phyloP scores from a whole-genome alignment of 2,113 vertebrate species.

The Nanorana parkeri region DNA sequence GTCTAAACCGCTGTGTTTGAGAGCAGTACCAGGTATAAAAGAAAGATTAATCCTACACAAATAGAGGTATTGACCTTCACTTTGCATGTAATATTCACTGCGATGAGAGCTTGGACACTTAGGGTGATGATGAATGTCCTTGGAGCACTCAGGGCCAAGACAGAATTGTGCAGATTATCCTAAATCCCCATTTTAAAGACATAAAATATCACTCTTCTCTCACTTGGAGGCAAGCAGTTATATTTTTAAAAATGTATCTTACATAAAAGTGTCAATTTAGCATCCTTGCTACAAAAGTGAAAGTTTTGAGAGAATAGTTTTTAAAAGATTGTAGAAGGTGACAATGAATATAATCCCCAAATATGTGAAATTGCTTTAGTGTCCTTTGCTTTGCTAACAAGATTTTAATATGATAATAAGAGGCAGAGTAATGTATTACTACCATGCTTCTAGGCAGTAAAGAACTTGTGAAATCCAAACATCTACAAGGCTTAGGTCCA shows the following conservation, averaged over 20 bases:
- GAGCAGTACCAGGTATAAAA: slow-evolving; percentile 25
- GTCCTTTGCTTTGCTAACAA: neutral
- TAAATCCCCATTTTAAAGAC: slow-evolving; percentile 11
- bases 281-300: neutral
- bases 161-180: slow-evolving; percentile 14
- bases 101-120: slow-evolving; percentile 14
- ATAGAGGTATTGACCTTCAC: slow-evolving; percentile 44
- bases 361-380: neutral
- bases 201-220: slow-evolving; percentile 6
- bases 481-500: too few relatives aligned
- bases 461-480: too few relatives aligned
- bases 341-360: neutral
- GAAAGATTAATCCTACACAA: slow-evolving; percentile 43
- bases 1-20: slow-evolving; percentile 35
- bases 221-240: neutral
- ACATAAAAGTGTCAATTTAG: neutral
- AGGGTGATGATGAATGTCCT: slow-evolving; percentile 32
- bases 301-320: neutral
- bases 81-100: slow-evolving; percentile 4
- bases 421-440: too few relatives aligned
- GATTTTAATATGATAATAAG: neutral
- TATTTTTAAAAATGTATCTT: neutral
- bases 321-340: neutral
- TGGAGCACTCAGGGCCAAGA: neutral
- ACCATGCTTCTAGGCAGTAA: too few relatives aligned